Conservation (phyloP, 2,888 invertebrate species). For the Orgyia antiqua region DNA sequence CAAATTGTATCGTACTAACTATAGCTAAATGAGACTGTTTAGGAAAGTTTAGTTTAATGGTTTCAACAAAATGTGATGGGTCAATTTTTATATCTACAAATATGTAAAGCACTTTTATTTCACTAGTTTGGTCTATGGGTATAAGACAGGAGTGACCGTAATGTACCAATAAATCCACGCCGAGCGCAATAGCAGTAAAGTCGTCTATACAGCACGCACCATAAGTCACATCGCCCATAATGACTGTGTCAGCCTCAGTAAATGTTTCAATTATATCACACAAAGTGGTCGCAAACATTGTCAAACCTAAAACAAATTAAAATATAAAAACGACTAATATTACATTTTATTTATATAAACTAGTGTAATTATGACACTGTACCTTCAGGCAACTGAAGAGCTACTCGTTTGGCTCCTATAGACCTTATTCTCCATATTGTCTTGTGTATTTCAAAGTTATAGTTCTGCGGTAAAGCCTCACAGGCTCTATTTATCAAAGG, state of each 20-base stretch:
- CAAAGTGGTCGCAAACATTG: conserved; percentile 94
- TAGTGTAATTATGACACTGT: conserved; percentile 11
- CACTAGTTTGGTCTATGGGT: conserved; percentile 89
- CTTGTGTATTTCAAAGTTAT: conserved; percentile 98
- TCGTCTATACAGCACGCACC: conserved; percentile 99
- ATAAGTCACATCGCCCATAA: conserved; percentile 99
- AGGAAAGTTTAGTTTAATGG: conserved; percentile 86
- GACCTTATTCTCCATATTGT: conserved; percentile 97
- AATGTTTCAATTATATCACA: conserved; percentile 95
- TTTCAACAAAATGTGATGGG: conserved; percentile 93
- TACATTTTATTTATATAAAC: not conserved
- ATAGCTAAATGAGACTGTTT: conserved; percentile 85
- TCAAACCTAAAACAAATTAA: conserved; percentile 74
- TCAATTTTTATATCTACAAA: conserved; percentile 99
- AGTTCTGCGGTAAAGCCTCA: conserved; percentile 90
- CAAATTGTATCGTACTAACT: conserved; percentile 99
- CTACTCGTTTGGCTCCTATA: conserved; percentile 90
- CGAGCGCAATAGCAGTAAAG: conserved; percentile 93
- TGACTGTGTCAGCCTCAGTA: conserved; percentile 92
- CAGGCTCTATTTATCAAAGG: conserved; percentile 84
- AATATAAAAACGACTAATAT: not conserved
- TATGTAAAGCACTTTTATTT: conserved; percentile 95
- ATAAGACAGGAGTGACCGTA: conserved; percentile 99
- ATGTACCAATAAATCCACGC: conserved; percentile 94
- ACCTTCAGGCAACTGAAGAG: conserved; percentile 98